Conservation (phyloP, 2,797 vertebrate genomes). For the Botia almorhae region DNA sequence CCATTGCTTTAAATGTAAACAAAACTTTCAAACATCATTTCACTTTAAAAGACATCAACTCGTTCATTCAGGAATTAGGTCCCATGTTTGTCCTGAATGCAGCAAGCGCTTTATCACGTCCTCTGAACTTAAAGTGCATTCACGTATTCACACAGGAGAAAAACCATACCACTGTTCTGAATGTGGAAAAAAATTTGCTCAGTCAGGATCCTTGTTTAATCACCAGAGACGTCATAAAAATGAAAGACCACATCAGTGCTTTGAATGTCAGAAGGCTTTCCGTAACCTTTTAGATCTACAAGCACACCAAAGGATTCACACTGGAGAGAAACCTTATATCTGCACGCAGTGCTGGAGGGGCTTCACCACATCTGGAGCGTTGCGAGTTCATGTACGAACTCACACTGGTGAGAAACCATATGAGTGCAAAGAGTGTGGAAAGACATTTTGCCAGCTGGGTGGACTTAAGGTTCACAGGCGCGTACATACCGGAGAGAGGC, state of each 20-base stretch:
- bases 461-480: constrained; percentile 39
- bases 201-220: constrained; percentile 31
- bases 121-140: constrained; percentile 44
- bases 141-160: constrained; percentile 41
- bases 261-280: constrained; percentile 27
- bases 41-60: constrained; percentile 33
- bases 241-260: constrained; percentile 24
- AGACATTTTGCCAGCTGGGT: constrained; percentile 36
- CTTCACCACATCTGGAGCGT: constrained; percentile 37
- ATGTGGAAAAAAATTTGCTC: constrained; percentile 42
- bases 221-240: constrained; percentile 33
- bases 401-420: constrained; percentile 45
- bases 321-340: constrained; percentile 20
- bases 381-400: constrained; percentile 29
- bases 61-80: constrained; percentile 32
- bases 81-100: constrained; percentile 23
- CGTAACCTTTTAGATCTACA: constrained; percentile 22
- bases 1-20: constrained; percentile 19
- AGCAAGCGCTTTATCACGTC: constrained; percentile 34
- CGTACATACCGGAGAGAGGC: constrained; percentile 41
- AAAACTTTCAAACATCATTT: constrained; percentile 29
- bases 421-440: constrained; percentile 25
- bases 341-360: constrained; percentile 30
- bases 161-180: constrained; percentile 42
- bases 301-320: constrained; percentile 32